Evolutionary conservation across 2,888 invertebrate genomes (phyloP).

Genomic region (Dioctria rufipes): DNA sequence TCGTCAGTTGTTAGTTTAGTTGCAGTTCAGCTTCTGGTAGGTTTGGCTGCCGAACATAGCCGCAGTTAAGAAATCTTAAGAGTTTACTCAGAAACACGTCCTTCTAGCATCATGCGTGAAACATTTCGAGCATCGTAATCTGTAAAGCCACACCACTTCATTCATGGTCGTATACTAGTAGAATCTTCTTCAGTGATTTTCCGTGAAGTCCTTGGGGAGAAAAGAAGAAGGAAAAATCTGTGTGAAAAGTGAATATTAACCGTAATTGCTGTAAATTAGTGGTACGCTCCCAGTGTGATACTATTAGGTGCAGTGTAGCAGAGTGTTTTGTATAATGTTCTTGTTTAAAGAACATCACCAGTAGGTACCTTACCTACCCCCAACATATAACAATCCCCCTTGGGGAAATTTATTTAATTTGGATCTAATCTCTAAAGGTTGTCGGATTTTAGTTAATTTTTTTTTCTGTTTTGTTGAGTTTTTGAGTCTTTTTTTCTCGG

Average conservation of each 20-base stretch:
- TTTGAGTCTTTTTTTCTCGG: neutral
- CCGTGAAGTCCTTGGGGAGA: neutral
- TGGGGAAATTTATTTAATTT: neutral
- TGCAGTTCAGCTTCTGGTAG: neutral
- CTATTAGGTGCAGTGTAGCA: conserved; percentile 1
- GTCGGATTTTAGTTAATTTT: neutral
- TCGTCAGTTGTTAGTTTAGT: neutral
- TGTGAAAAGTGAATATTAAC: neutral
- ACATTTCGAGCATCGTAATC: neutral
- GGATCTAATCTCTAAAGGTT: neutral
- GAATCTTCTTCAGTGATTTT: neutral
- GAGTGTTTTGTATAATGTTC: neutral
- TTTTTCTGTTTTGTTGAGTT: neutral
- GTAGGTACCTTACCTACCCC: neutral
- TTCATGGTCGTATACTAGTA: neutral
- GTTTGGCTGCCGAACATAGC: neutral
- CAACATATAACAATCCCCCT: neutral
- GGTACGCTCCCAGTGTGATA: neutral
- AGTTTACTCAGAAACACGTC: neutral
- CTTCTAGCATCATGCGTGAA: neutral
- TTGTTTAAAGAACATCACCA: neutral
- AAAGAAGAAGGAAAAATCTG: neutral
- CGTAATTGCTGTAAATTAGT: conserved; percentile 12
- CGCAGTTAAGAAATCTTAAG: neutral
- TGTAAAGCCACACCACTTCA: neutral